phyloP scores from a whole-genome alignment of 2,797 vertebrate genomes.

The Anguilla pacifica region DNA sequence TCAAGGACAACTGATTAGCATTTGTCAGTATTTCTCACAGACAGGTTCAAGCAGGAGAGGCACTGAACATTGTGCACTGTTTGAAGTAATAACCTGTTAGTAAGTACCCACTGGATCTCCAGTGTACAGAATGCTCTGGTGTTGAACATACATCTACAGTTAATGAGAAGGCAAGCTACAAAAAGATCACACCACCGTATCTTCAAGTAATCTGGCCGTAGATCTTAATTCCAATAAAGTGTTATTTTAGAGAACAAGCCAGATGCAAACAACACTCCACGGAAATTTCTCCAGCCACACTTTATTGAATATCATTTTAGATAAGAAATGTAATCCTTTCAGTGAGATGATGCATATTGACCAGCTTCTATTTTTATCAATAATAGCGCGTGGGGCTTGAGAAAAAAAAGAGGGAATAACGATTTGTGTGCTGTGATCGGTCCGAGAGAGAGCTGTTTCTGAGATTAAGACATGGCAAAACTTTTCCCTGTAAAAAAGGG shows the following conservation, averaged over 20 bases:
- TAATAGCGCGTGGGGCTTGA: slow-evolving; percentile 57
- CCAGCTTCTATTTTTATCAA: slow-evolving; percentile 67
- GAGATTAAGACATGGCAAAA: slow-evolving; percentile 29
- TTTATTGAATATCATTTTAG: slow-evolving; percentile 87
- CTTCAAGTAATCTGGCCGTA: slow-evolving; percentile 75
- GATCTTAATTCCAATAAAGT: slow-evolving; percentile 84
- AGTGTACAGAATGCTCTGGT: background rate
- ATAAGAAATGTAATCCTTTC: slow-evolving; percentile 82
- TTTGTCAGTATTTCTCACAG: background rate
- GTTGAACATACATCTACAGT: slow-evolving; percentile 45
- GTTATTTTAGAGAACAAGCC: slow-evolving; percentile 67
- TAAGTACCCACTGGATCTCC: background rate
- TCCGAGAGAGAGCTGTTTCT: slow-evolving; percentile 37
- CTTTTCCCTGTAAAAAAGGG: slow-evolving; percentile 11
- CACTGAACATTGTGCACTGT: background rate
- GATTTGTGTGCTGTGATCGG: slow-evolving; percentile 62
- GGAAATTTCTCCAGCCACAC: slow-evolving; percentile 75
- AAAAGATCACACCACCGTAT: slow-evolving; percentile 74
- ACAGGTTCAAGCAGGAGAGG: background rate
- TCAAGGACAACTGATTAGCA: background rate
- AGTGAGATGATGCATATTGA: slow-evolving; percentile 81
- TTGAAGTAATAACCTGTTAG: background rate
- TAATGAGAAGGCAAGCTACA: slow-evolving; percentile 59
- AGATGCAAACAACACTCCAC: slow-evolving; percentile 73
- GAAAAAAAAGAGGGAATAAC: slow-evolving; percentile 62